Evolutionary conservation across 1,140 invertebrate species (phyloP).

Genomic region (Fopius arisanus): DNA sequence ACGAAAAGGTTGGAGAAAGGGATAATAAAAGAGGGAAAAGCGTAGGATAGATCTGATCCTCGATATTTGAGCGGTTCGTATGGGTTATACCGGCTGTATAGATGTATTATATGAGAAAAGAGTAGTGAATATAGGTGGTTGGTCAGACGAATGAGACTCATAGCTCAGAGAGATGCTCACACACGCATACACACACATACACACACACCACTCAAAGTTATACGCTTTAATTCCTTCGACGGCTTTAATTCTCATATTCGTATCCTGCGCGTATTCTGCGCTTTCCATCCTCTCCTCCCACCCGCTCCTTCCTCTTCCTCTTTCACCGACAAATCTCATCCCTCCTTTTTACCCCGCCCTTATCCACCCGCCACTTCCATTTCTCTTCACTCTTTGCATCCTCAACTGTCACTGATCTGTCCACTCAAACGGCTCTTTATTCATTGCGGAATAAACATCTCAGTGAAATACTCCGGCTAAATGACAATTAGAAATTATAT

Average conservation of each 20-base stretch:
- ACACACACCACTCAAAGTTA: constrained; percentile 44
- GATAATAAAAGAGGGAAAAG: constrained; percentile 11
- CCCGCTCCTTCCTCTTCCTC: constrained; percentile 25
- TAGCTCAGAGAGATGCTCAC: constrained; percentile 27
- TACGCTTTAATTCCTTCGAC: constrained; percentile 66
- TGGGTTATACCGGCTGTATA: constrained; percentile 36
- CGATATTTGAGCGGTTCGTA: constrained; percentile 48
- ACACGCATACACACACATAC: constrained; percentile 42
- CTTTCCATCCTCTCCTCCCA: constrained; percentile 37
- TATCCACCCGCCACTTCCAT: neutral
- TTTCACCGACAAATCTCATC: neutral
- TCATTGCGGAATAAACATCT: neutral
- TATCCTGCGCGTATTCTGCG: constrained; percentile 60
- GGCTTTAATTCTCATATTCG: constrained; percentile 66
- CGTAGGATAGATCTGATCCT: constrained; percentile 49
- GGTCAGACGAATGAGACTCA: constrained; percentile 16
- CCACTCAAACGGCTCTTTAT: neutral
- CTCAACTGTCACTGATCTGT: neutral
- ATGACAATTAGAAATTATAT: too few species aligned
- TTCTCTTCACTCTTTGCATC: neutral
- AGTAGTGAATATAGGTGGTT: constrained; percentile 29
- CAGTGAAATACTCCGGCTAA: constrained; percentile 2
- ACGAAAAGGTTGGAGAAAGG: constrained; percentile 15
- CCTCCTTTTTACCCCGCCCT: neutral
- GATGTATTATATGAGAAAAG: constrained; percentile 21